These are phyloP conservation scores for Incurvaria masculella DNA, from an alignment of 2,888 invertebrate genomes.

Conservation along the genomic window DNA sequence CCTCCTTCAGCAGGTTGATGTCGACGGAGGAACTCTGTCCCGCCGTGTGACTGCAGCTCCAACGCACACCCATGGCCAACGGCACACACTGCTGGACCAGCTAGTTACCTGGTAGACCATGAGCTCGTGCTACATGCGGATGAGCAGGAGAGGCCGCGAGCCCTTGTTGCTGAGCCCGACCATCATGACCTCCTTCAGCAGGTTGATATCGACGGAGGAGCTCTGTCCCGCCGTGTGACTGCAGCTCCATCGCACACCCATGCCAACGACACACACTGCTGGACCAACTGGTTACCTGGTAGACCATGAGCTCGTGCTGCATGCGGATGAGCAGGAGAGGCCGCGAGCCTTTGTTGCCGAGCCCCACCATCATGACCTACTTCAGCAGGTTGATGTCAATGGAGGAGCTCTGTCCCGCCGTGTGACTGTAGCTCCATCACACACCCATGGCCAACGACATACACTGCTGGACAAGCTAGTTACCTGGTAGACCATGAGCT, in stretches of 20 bases:
- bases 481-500: constrained; percentile 86
- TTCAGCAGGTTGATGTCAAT: constrained; percentile 41
- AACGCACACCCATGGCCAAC: too few relatives aligned
- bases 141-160: constrained; percentile 75
- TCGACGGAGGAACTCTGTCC: constrained; percentile 21
- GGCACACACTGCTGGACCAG: too few relatives aligned
- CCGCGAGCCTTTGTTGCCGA: constrained; percentile 80
- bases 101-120: constrained; percentile 84
- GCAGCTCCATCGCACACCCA: constrained; percentile 3
- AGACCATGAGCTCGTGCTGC: constrained; percentile 79
- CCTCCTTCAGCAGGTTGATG: constrained; percentile 56
- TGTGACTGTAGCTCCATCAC: constrained; percentile 5
- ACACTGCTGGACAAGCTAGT: constrained; percentile 69
- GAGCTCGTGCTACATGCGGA: constrained; percentile 73
- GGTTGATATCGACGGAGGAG: constrained; percentile 27
- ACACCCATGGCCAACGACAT: constrained; percentile 28
- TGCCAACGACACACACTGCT: constrained; percentile 61
- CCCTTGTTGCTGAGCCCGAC: constrained; percentile 85
- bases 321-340: constrained; percentile 78
- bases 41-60: constrained; percentile 7
- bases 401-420: constrained; percentile 17
- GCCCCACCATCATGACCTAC: constrained; percentile 75
- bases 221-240: constrained; percentile 9
- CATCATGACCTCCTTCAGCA: constrained; percentile 67
- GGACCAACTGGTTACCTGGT: constrained; percentile 75